Base-by-base conservation (phyloP, 2,113 vertebrate genomes). In the Ceratotherium simum region DNA sequence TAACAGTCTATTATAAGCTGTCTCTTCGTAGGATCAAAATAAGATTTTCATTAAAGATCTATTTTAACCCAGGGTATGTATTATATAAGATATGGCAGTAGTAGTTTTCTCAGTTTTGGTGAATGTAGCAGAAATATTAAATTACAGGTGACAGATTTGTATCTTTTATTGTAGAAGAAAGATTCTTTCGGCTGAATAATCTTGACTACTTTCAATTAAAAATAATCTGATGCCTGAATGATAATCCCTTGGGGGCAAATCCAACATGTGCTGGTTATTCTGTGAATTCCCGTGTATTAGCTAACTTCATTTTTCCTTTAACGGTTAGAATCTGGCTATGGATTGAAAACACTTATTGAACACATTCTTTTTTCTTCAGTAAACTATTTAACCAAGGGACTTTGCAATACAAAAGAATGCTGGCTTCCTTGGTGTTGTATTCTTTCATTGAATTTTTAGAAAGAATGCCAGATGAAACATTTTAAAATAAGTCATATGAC, bases 261-360 rank as follows among this genome's bases (percentile, higher is more conserved):
- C 86, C 84, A 95, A 39, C 86, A 80, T 42, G 6, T 96, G 18
- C 76, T 96, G 9, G 72, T 86, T 96, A 64, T 84, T 75, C 70
- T 92, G 11, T 96, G n/a, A 98, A 94, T 93, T 96, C 87, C 1
- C 86, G 93, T 94, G 46, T 90, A 64, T 93, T 98, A 85, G 56
- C 54, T 62, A 84, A 16, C 92, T 98, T 98, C 29, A 48, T 70
- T 98, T 98, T 98, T 78, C 56, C n/a, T 58, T 97, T 42, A 90
- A 78, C 56, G 79, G 20, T 93, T 97, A 18, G 58, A 96, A 79
- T 98, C 78, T 91, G 79, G 58, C 29, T 94, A 0, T 95, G 67
- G 25, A 67, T 83, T 78, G 94, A 92, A 95, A 98, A 96, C 31
- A n/a, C 2, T 94, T 93, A 73, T 67, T 96, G 70, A 93, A 82